A percentile compares a stretch with the other conserved stretches of the same genome.
phyloP scores from a whole-genome alignment of 2,888 invertebrate species.

The Orthosia gothica region DNA sequence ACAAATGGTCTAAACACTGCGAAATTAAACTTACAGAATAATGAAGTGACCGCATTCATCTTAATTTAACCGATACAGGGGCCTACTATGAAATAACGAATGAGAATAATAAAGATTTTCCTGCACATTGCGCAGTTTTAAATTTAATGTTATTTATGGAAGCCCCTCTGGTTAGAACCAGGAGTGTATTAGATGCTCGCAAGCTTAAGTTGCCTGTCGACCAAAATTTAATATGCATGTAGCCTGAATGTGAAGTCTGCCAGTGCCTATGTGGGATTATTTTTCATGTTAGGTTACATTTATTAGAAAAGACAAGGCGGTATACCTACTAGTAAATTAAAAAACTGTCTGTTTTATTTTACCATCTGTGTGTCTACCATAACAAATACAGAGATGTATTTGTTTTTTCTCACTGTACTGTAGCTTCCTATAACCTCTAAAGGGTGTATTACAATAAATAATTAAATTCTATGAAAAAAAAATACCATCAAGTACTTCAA shows the following conservation, averaged over 20 bases:
- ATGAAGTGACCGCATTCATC: slow-evolving; percentile 89
- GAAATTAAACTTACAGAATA: slow-evolving; percentile 88
- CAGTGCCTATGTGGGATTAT: neutral
- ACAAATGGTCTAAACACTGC: slow-evolving; percentile 86
- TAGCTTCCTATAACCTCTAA: too few relatives aligned
- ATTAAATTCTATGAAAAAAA: too few relatives aligned
- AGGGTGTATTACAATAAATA: too few relatives aligned
- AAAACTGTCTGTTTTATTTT: neutral
- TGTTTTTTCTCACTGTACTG: too few relatives aligned
- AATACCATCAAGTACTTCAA: too few relatives aligned
- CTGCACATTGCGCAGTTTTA: slow-evolving; percentile 30
- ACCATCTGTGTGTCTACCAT: neutral
- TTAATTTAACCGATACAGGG: slow-evolving; percentile 83
- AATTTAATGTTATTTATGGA: slow-evolving; percentile 41
- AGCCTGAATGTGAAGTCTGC: neutral
- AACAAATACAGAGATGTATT: too few relatives aligned
- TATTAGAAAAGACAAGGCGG: neutral
- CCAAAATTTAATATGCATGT: slow-evolving; percentile 23
- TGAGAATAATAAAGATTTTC: slow-evolving; percentile 36
- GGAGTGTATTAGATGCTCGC: slow-evolving; percentile 35
- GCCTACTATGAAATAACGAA: slow-evolving; percentile 54
- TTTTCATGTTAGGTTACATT: slow-evolving; percentile 4
- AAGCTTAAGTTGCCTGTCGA: slow-evolving; percentile 15
- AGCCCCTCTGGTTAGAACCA: neutral
- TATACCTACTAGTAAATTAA: neutral